phyloP scores from a whole-genome alignment of 2,888 invertebrate genomes.

The Osedax frankpressi region DNA sequence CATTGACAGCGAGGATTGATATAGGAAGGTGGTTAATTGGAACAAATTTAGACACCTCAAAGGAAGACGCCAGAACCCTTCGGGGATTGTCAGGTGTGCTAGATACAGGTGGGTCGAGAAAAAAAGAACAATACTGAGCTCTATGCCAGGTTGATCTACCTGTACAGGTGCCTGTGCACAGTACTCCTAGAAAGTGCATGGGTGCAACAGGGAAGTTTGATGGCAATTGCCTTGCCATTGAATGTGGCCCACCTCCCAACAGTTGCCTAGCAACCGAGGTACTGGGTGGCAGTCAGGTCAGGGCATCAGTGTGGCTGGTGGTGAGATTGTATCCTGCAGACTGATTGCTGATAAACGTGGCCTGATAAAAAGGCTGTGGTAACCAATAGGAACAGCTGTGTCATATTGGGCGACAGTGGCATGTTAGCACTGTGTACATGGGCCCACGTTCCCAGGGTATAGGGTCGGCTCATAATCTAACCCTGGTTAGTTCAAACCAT shows the following conservation, averaged over 20 bases:
- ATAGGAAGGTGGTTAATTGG: not conserved
- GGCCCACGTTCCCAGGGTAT: not conserved
- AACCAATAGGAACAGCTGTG: not conserved
- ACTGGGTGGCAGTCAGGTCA: not conserved
- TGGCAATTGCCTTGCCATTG: not conserved
- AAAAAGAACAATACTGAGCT: not conserved
- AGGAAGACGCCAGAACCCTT: not conserved
- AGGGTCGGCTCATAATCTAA: not conserved
- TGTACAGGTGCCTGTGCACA: slow-evolving; percentile 7
- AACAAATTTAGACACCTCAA: not conserved
- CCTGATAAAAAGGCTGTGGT: not conserved
- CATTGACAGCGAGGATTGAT: slow-evolving; percentile 1
- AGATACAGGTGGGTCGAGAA: not conserved
- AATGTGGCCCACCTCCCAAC: not conserved
- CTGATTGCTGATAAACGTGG: slow-evolving; percentile 9
- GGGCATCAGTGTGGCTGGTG: not conserved
- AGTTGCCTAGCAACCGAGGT: slow-evolving; percentile 1
- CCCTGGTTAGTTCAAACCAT: not conserved
- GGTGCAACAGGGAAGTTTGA: not conserved
- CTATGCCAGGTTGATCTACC: not conserved
- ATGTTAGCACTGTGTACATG: not conserved
- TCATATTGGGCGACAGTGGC: slow-evolving; percentile 6
- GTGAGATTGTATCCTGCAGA: slow-evolving; percentile 7
- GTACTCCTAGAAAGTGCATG: slow-evolving; percentile 5
- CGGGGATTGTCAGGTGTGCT: slow-evolving; percentile 1